A percentile compares a stretch with the other conserved stretches of the same genome.
These are phyloP conservation scores for Aphaenogaster ashmeadi DNA, from an alignment of 1,140 invertebrate genomes.

Conservation along the genomic window DNA sequence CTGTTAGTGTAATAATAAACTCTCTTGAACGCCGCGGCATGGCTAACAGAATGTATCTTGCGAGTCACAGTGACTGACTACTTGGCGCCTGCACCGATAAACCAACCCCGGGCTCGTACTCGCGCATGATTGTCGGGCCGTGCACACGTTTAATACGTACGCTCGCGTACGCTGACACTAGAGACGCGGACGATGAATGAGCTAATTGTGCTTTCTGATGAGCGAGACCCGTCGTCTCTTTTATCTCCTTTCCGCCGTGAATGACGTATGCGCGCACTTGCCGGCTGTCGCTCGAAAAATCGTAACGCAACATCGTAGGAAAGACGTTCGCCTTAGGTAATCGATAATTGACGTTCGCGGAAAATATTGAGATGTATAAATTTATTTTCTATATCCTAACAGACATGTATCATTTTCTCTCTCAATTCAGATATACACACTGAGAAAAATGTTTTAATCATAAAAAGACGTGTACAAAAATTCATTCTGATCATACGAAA, in stretches of 20 bases:
- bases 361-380: neutral
- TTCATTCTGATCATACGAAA: too few relatives aligned
- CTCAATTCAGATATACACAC: neutral
- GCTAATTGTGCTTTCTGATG: slow-evolving; percentile 80
- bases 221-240: slow-evolving; percentile 46
- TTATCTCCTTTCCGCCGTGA: slow-evolving; percentile 43
- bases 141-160: slow-evolving; percentile 76
- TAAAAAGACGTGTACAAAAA: too few relatives aligned
- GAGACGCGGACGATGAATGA: slow-evolving; percentile 80
- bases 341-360: slow-evolving; percentile 20
- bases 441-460: too few relatives aligned
- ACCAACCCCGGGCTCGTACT: slow-evolving; percentile 35
- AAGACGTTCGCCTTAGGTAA: slow-evolving; percentile 19
- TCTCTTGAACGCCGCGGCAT: slow-evolving; percentile 56
- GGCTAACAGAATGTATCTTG: slow-evolving; percentile 68
- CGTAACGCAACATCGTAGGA: slow-evolving; percentile 9
- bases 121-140: slow-evolving; percentile 50
- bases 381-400: neutral
- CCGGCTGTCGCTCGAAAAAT: slow-evolving; percentile 13
- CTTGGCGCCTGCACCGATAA: slow-evolving; percentile 77
- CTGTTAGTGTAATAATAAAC: slow-evolving; percentile 73
- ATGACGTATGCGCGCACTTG: slow-evolving; percentile 31
- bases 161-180: slow-evolving; percentile 62
- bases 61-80: slow-evolving; percentile 67
- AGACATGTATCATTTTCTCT: neutral